These are phyloP conservation scores for Caenorhabditis inopinata DNA, from an alignment of 1,140 invertebrate species.

Conservation along the genomic window DNA sequence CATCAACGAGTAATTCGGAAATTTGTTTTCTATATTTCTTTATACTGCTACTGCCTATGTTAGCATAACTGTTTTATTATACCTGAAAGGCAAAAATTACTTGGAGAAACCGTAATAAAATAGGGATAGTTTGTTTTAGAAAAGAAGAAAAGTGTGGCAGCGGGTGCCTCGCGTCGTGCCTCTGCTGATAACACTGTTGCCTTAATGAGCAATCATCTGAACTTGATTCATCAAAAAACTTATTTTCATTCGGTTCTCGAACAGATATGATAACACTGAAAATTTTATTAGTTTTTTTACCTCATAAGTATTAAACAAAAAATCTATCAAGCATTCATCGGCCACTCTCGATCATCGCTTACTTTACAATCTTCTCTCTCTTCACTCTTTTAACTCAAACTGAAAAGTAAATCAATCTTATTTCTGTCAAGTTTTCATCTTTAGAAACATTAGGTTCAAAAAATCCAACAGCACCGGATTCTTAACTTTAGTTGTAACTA, in stretches of 20 bases:
- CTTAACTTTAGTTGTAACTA: too few relatives aligned
- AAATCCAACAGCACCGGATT: background rate
- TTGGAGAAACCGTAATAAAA: background rate
- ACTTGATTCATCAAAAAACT: too few relatives aligned
- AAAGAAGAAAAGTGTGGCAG: background rate
- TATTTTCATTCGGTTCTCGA: too few relatives aligned
- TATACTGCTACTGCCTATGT: too few relatives aligned
- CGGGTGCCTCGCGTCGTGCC: background rate
- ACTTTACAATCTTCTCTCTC: background rate
- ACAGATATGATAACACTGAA: too few relatives aligned
- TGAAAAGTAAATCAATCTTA: background rate
- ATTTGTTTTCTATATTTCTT: too few relatives aligned
- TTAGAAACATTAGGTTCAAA: background rate
- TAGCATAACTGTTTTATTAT: background rate
- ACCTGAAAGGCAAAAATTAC: background rate
- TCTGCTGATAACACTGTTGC: slow-evolving; percentile 1
- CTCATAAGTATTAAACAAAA: too few relatives aligned
- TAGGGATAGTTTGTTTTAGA: slow-evolving; percentile 13
- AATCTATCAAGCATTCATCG: background rate
- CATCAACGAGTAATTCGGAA: too few relatives aligned
- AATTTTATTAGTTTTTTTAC: too few relatives aligned
- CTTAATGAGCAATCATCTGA: slow-evolving; percentile 1
- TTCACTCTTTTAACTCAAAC: background rate
- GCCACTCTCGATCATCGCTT: background rate
- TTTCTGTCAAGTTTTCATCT: background rate